Percentiles rank a stretch among this genome's conserved stretches.
These are phyloP conservation scores for Agrotis segetum DNA, from an alignment of 2,888 invertebrate species.

Conservation along the genomic window DNA sequence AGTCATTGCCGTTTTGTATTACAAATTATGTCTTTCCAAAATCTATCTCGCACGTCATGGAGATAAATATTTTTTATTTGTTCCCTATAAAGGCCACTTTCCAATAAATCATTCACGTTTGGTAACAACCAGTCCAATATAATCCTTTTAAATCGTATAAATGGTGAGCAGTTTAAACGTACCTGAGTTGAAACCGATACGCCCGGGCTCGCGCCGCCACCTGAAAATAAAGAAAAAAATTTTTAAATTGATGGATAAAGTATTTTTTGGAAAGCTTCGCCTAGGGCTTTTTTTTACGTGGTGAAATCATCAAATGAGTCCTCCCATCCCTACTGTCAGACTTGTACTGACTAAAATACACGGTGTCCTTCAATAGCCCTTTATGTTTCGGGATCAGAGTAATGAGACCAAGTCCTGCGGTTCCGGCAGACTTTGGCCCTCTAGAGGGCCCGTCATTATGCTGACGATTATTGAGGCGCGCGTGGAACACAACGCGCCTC, in stretches of 20 bases:
- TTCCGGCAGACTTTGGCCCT: not conserved
- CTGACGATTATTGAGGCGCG: too few relatives aligned
- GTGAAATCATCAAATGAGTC: too few relatives aligned
- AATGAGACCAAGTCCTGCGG: too few relatives aligned
- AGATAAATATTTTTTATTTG: constrained; percentile 21
- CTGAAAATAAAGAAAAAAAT: constrained; percentile 74
- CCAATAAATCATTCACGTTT: constrained; percentile 53
- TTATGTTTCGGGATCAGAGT: too few relatives aligned
- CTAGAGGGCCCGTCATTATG: too few relatives aligned
- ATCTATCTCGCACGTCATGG: not conserved
- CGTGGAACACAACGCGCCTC: too few relatives aligned
- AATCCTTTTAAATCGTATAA: constrained; percentile 53
- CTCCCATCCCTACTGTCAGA: too few relatives aligned
- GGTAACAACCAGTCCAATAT: constrained; percentile 41
- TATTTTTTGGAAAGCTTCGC: not conserved
- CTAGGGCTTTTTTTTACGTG: not conserved
- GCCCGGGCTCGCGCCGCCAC: constrained; percentile 79
- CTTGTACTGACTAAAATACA: too few relatives aligned
- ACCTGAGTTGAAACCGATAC: constrained; percentile 89
- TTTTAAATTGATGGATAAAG: constrained; percentile 28
- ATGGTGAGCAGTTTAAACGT: constrained; percentile 56
- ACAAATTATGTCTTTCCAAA: not conserved
- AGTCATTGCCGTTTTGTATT: not conserved
- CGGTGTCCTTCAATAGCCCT: too few relatives aligned
- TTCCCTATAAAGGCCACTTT: constrained; percentile 10